Conservation (phyloP, 2,888 invertebrate genomes). For the Mystacides longicornis region DNA sequence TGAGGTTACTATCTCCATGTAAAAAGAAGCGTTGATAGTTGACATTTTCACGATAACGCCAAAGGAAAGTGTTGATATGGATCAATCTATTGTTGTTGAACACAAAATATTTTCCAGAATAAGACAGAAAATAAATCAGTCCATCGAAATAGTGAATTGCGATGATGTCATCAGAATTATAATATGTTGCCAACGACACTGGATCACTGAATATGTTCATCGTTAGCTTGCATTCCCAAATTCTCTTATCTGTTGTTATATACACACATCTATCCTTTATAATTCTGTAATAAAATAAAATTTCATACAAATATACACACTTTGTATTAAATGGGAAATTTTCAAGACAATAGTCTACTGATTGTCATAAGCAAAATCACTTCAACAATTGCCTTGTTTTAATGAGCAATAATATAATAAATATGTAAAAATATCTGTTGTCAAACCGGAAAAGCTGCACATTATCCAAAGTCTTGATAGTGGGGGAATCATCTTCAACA, state of each 20-base stretch:
- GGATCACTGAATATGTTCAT: conserved; percentile 1
- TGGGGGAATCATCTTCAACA: neutral
- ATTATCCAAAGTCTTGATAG: conserved; percentile 12
- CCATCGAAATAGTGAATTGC: conserved; percentile 10
- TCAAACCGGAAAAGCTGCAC: conserved; percentile 18
- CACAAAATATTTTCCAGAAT: conserved; percentile 18
- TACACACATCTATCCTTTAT: conserved; percentile 17
- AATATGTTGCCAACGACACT: conserved; percentile 19
- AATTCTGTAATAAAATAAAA: conserved; percentile 19
- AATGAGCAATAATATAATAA: too few species aligned
- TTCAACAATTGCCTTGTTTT: too few species aligned
- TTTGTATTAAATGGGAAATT: too few species aligned
- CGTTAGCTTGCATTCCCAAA: conserved; percentile 12
- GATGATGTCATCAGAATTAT: conserved; percentile 15
- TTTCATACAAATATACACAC: too few species aligned
- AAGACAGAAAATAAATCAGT: conserved; percentile 19
- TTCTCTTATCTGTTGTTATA: conserved; percentile 15
- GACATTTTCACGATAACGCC: conserved; percentile 7
- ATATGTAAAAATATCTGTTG: too few species aligned
- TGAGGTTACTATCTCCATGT: conserved; percentile 17
- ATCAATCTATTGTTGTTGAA: conserved; percentile 13
- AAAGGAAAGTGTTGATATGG: conserved; percentile 12
- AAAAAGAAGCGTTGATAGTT: conserved; percentile 13
- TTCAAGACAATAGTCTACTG: too few species aligned
- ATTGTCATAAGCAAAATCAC: too few species aligned